Evolutionary conservation across 2,888 invertebrate species (phyloP).

Genomic region (Orthosia incerta): DNA sequence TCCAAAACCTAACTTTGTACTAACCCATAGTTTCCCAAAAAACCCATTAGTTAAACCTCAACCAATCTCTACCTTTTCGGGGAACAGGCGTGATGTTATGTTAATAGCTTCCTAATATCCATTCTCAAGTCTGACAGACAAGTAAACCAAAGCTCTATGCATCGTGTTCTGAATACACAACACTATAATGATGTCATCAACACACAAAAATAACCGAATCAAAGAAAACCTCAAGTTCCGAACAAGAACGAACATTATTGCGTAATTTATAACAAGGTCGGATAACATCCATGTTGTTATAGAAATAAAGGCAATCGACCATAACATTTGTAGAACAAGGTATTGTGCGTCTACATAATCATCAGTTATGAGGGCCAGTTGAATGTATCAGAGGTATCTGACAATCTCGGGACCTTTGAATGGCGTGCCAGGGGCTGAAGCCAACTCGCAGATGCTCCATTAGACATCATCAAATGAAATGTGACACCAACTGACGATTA

Average conservation of each 20-base stretch:
- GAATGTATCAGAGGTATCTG: no score
- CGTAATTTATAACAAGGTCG: slow-evolving; percentile 39
- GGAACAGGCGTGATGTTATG: no score
- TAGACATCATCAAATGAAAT: no score
- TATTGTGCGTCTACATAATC: not conserved
- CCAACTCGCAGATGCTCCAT: no score
- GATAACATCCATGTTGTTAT: not conserved
- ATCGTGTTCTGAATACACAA: slow-evolving; percentile 39
- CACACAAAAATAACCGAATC: slow-evolving; percentile 28
- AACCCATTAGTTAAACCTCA: no score
- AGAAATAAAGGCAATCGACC: slow-evolving; percentile 14
- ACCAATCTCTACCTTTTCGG: no score
- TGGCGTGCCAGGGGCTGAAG: no score
- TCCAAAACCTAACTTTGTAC: no score
- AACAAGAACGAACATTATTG: slow-evolving; percentile 17
- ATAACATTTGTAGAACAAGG: not conserved
- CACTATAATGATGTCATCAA: slow-evolving; percentile 47
- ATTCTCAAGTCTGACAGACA: not conserved
- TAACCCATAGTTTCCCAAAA: no score
- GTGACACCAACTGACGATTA: no score
- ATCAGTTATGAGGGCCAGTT: no score
- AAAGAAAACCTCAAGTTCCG: slow-evolving; percentile 32
- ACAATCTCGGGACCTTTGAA: no score
- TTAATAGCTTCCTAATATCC: not conserved
- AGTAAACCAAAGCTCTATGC: not conserved